Percentiles rank a stretch among this genome's conserved stretches.
phyloP scores from a whole-genome alignment of 1,140 invertebrate species.

The Sycophaga agraensis region DNA sequence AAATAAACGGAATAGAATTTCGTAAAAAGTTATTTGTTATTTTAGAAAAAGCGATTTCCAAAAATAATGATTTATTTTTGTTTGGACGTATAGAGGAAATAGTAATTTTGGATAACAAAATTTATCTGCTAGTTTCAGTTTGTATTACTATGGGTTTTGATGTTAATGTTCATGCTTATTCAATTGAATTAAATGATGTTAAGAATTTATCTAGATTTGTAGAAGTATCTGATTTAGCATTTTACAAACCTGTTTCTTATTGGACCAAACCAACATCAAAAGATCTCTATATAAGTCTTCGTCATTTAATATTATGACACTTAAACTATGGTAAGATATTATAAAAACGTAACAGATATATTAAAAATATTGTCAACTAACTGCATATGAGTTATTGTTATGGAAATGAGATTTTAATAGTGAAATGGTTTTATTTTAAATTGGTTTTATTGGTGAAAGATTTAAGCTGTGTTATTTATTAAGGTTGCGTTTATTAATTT shows the following conservation, averaged over 20 bases:
- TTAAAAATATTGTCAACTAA: too few relatives aligned
- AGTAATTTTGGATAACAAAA: not conserved
- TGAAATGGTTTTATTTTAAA: too few relatives aligned
- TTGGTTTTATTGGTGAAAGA: too few relatives aligned
- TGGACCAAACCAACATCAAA: constrained; percentile 10
- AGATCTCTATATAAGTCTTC: constrained; percentile 5
- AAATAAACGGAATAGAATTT: constrained; percentile 13
- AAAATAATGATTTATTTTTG: not conserved
- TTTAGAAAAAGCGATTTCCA: not conserved
- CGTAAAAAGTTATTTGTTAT: constrained; percentile 6
- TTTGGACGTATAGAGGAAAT: not conserved
- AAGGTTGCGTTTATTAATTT: too few relatives aligned
- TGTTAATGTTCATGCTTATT: not conserved
- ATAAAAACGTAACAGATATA: too few relatives aligned
- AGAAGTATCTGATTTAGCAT: constrained; percentile 1
- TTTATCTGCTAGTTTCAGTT: not conserved
- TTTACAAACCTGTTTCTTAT: constrained; percentile 12
- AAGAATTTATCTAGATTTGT: constrained; percentile 1
- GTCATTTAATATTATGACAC: constrained; percentile 2
- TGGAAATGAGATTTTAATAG: too few relatives aligned
- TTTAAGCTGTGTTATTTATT: too few relatives aligned
- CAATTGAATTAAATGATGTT: not conserved
- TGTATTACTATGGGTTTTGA: not conserved
- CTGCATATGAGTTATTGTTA: too few relatives aligned
- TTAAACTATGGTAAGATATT: too few relatives aligned